Evolutionary conservation across 2,797 vertebrate species (phyloP).

Genomic region (Scyliorhinus canicula): DNA sequence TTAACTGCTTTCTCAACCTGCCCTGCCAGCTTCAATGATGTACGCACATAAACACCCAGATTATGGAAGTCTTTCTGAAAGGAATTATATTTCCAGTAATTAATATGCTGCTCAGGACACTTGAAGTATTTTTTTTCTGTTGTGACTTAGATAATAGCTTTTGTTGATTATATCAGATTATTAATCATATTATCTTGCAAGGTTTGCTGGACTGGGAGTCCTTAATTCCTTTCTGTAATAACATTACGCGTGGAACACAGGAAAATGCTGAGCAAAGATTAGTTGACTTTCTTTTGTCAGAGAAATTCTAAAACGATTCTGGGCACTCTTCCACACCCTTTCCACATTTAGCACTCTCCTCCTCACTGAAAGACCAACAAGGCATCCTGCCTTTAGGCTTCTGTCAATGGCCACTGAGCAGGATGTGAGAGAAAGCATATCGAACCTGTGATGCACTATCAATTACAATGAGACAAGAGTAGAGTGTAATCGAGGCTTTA

Average conservation of each 20-base stretch:
- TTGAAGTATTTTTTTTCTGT: not conserved
- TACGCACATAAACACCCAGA: no score
- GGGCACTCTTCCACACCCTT: not conserved
- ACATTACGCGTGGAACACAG: not conserved
- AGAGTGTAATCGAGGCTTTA: no score
- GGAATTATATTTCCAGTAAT: constrained; percentile 6
- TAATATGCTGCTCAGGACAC: not conserved
- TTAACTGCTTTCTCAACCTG: no score
- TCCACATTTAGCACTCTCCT: no score
- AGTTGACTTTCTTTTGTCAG: not conserved
- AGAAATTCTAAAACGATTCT: not conserved
- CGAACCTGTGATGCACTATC: no score
- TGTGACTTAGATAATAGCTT: not conserved
- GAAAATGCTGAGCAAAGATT: not conserved
- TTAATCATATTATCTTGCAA: not conserved
- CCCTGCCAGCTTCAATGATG: no score
- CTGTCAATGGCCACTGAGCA: not conserved
- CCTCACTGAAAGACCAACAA: not conserved
- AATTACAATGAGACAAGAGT: no score
- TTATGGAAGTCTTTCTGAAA: not conserved
- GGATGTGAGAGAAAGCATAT: not conserved
- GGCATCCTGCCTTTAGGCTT: not conserved
- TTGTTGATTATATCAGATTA: not conserved
- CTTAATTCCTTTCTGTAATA: not conserved
- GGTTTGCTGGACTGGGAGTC: not conserved